phyloP scores from a whole-genome alignment of 1,140 invertebrate genomes.

The Trypoxylus dichotomus region DNA sequence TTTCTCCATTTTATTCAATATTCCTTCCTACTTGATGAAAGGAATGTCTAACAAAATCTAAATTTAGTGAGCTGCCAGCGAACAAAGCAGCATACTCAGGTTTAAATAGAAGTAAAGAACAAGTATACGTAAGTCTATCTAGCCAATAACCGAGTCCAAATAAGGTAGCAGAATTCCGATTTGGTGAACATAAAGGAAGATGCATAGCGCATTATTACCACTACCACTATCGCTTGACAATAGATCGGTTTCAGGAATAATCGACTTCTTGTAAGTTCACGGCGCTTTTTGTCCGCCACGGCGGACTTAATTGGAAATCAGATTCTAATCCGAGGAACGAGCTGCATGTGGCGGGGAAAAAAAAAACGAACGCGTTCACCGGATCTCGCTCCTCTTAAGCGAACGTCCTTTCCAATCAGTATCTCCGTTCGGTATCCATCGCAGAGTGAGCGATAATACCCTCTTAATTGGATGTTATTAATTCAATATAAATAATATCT shows the following conservation, averaged over 20 bases:
- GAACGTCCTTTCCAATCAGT: not conserved
- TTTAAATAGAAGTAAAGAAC: too few species aligned
- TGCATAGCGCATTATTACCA: not conserved
- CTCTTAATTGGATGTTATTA: conserved; percentile 17
- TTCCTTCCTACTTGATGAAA: too few species aligned
- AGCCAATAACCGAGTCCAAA: not conserved
- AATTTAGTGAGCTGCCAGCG: too few species aligned
- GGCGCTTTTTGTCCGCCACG: not conserved
- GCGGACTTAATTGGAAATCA: not conserved
- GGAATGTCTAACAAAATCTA: too few species aligned
- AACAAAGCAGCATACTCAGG: too few species aligned
- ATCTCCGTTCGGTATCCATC: not conserved
- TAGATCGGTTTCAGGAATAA: not conserved
- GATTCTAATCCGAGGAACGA: not conserved
- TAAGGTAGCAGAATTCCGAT: not conserved
- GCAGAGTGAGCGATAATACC: not conserved
- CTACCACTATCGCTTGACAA: not conserved
- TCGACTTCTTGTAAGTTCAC: not conserved
- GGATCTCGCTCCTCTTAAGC: not conserved
- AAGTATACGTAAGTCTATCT: too few species aligned
- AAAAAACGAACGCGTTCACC: not conserved
- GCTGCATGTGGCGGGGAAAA: not conserved
- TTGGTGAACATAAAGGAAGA: not conserved
- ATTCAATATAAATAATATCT: conserved; percentile 22
- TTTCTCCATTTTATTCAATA: too few species aligned